Percentiles rank a stretch among this genome's conserved stretches.
phyloP scores from a whole-genome alignment of 2,113 vertebrate genomes.

The Sturnus vulgaris region DNA sequence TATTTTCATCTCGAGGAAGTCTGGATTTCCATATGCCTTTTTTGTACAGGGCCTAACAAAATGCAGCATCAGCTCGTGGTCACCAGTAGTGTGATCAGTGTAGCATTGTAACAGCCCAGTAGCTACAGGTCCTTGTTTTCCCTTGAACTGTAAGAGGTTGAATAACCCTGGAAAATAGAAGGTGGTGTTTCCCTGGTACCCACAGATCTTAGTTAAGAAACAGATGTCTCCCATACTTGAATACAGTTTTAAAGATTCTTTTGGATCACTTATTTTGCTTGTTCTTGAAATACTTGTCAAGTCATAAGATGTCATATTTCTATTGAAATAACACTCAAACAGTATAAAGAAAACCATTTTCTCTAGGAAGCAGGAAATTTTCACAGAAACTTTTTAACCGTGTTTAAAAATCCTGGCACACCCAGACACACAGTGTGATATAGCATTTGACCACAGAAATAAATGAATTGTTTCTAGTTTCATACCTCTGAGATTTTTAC shows the following conservation, averaged over 20 bases:
- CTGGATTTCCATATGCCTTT: neutral
- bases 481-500: neutral
- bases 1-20: neutral
- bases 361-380: neutral
- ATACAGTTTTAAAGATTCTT: neutral
- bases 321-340: neutral
- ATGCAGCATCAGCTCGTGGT: neutral
- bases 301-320: neutral
- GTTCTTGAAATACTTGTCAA: neutral
- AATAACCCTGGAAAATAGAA: neutral
- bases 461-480: neutral
- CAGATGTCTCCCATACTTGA: neutral
- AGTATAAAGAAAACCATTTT: neutral
- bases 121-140: neutral
- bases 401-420: neutral
- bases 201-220: neutral
- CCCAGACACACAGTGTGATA: neutral
- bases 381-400: neutral
- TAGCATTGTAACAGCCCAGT: fast-evolving
- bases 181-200: neutral
- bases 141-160: neutral
- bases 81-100: neutral
- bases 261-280: neutral
- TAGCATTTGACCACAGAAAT: neutral
- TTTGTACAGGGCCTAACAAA: neutral